Evolutionary conservation across 2,797 vertebrate genomes (phyloP), one percentile per base, ranked within the genome.

Genomic region (Natrix natrix): DNA sequence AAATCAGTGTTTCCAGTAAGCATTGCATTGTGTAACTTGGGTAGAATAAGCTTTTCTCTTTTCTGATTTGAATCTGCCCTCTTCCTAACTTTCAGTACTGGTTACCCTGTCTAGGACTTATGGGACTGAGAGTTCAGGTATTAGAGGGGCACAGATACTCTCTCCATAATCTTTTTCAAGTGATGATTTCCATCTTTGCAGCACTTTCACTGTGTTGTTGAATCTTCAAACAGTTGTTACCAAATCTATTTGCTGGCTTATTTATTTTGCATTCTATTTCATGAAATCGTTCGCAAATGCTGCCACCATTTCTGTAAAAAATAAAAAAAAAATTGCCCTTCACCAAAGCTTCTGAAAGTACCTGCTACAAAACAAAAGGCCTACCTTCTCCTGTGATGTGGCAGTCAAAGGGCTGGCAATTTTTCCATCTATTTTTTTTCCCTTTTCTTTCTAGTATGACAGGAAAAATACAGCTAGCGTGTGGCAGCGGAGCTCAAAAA

Each of bases 401-500:
- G 54, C 24, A 69, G 74, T 17, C 59, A 94, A 90, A 92, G 22
- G 63, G n/a, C 4, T 54, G 26, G 61, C 93, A 92, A 90, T 91
- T 91, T 69, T 43, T 78, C 24, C 63, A 59, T 1, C 93, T 87
- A 5, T 11, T 7, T 90, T 24, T 56, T 12, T 26, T 12, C 8
- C 54, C 55, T 59, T 20, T 3, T 63, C 16, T 17, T 60, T 63
- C 87, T 91, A 55, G 20, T 37, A 13, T 91, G 91, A 94, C 91
- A 96, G 55, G 22, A 95, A 95, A 78, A 94, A 90, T 57, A 43
- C 1, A 94, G 95, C 92, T 93, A 91, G 24, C 7, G 8, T 59
- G 66, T 89, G 87, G 91, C 93, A 96, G 94, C 87, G 90, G 93
- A 94, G 94, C 94, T 93, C 93, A 90, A 91, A 37, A 95, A 92